Evolutionary conservation across 2,888 invertebrate genomes (phyloP).

Genomic region (Melanostoma mellinum): DNA sequence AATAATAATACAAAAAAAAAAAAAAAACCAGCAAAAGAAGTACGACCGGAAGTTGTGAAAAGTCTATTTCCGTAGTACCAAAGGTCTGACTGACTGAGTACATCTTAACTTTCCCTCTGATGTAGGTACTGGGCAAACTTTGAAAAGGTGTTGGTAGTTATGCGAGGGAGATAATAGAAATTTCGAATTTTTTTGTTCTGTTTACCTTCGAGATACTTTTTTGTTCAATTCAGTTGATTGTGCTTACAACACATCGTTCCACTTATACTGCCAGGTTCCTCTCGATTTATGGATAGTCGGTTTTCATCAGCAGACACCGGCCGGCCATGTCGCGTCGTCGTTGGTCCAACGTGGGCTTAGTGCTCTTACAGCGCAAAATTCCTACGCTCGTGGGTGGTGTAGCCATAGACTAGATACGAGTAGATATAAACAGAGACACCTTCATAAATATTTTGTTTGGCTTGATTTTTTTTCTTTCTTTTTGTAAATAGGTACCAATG

Average conservation of each 20-base stretch:
- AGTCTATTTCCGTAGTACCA: conserved; percentile 64
- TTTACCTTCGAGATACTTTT: not conserved
- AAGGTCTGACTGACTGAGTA: not conserved
- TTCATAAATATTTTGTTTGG: conserved; percentile 26
- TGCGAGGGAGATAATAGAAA: not conserved
- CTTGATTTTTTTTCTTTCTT: conserved; percentile 1
- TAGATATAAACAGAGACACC: conserved; percentile 19
- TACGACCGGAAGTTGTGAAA: conserved; percentile 66
- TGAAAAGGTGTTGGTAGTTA: not conserved
- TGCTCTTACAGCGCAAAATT: conserved; percentile 37
- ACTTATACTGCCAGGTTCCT: not conserved
- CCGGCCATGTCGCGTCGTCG: conserved; percentile 10
- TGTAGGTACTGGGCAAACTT: not conserved
- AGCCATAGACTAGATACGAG: not conserved
- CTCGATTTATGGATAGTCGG: not conserved
- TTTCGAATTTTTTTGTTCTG: not conserved
- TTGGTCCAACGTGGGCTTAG: conserved; percentile 25
- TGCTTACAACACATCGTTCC: no score
- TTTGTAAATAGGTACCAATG: not conserved
- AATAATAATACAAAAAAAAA: conserved; percentile 20
- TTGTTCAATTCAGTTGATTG: no score
- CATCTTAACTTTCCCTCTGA: not conserved
- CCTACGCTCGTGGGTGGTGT: conserved; percentile 44
- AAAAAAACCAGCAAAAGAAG: conserved; percentile 49
- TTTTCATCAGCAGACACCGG: conserved; percentile 12